These are phyloP conservation scores for Lepidurus couesii DNA, from an alignment of 1,140 invertebrate genomes.

Conservation along the genomic window DNA sequence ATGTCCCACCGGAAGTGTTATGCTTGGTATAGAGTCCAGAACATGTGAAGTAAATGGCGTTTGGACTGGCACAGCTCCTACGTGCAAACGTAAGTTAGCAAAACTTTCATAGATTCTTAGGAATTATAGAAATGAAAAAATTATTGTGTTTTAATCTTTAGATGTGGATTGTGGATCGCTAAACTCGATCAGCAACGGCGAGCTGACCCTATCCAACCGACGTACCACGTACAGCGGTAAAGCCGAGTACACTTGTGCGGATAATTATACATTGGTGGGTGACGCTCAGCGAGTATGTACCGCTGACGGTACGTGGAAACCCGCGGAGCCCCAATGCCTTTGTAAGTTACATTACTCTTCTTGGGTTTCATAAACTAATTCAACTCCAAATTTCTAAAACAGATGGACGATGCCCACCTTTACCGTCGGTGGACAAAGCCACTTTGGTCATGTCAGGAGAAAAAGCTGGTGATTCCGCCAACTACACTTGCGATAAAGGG, in stretches of 20 bases:
- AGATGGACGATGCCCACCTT: constrained; percentile 78
- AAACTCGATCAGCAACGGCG: constrained; percentile 64
- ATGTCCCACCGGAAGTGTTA: constrained; percentile 75
- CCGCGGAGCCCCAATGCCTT: constrained; percentile 68
- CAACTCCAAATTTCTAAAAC: constrained; percentile 28
- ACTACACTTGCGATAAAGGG: constrained; percentile 72
- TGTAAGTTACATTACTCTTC: constrained; percentile 48
- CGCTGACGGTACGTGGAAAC: constrained; percentile 72
- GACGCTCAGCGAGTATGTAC: constrained; percentile 63
- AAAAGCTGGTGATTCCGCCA: constrained; percentile 67
- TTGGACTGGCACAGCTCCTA: constrained; percentile 70
- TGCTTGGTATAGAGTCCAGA: constrained; percentile 64
- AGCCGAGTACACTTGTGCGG: constrained; percentile 67
- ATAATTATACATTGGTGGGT: constrained; percentile 78
- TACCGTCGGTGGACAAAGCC: constrained; percentile 66
- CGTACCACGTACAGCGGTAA: constrained; percentile 70
- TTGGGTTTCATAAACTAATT: not conserved
- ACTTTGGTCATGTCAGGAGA: constrained; percentile 60
- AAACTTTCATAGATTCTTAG: not conserved
- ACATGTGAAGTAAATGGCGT: constrained; percentile 66
- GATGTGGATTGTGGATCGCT: constrained; percentile 76
- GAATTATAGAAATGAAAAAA: not conserved
- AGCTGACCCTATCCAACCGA: constrained; percentile 57
- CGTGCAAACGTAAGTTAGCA: constrained; percentile 71
- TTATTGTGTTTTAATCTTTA: constrained; percentile 42